A percentile compares a stretch with the other conserved stretches of the same genome.
Conservation (phyloP, 2,797 vertebrate species). For the Lophotriccus pileatus region DNA sequence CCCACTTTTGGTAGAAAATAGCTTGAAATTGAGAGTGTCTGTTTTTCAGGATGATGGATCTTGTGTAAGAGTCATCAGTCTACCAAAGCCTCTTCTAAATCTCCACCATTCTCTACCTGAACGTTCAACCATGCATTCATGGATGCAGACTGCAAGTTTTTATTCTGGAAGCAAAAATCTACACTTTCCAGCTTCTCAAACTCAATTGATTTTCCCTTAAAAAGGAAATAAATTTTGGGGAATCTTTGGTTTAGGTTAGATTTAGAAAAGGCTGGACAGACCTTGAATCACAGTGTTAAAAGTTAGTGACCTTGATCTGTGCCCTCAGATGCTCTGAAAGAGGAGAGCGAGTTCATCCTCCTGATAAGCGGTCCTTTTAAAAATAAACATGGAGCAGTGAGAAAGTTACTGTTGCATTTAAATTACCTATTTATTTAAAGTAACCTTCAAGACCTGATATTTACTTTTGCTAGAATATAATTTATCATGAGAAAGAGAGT, state of each 20-base stretch:
- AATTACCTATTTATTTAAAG: conserved; percentile 72
- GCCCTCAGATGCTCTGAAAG: background rate
- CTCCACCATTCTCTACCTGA: background rate
- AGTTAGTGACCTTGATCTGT: conserved; percentile 12
- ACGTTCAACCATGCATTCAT: background rate
- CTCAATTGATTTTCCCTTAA: background rate
- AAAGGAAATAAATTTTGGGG: background rate
- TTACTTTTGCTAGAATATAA: conserved; percentile 59
- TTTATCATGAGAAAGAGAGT: conserved; percentile 57
- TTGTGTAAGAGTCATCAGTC: background rate
- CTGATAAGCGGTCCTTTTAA: conserved; percentile 44
- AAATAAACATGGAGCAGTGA: conserved; percentile 29
- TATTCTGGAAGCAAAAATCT: background rate
- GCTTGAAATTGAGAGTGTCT: background rate
- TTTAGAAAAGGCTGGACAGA: background rate
- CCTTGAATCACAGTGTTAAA: background rate
- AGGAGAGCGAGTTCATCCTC: background rate
- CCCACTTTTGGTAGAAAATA: background rate
- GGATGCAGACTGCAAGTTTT: background rate
- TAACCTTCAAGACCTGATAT: conserved; percentile 65
- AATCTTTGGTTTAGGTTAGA: background rate
- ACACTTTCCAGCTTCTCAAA: background rate
- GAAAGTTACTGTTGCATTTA: conserved; percentile 67
- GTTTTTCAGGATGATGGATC: background rate
- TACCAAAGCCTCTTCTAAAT: background rate